These are phyloP conservation scores for Lonchura striata DNA, from an alignment of 2,113 vertebrate species.

Conservation along the genomic window DNA sequence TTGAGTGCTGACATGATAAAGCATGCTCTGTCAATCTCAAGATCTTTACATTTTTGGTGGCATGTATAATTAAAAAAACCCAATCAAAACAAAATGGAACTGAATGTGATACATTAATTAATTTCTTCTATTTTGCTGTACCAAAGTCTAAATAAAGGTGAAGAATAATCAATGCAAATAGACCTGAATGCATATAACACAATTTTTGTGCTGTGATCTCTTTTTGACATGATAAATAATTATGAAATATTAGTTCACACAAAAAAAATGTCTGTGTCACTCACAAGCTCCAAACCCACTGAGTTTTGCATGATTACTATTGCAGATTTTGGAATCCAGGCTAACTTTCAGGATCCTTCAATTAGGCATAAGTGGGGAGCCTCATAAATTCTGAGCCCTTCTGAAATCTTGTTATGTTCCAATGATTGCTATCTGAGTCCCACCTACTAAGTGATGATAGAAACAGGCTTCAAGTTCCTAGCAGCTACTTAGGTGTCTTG, in stretches of 20 bases:
- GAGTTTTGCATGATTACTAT: neutral
- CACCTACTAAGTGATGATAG: constrained; percentile 27
- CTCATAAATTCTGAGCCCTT: constrained; percentile 37
- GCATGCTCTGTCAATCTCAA: neutral
- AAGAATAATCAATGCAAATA: neutral
- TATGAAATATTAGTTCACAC: neutral
- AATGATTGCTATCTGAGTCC: neutral
- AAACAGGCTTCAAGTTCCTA: neutral
- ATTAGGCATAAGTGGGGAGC: neutral
- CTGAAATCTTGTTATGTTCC: neutral
- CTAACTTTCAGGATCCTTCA: neutral
- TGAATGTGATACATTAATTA: neutral
- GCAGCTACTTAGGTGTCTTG: neutral
- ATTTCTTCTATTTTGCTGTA: neutral
- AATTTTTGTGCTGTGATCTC: neutral
- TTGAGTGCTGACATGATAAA: neutral
- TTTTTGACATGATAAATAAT: neutral
- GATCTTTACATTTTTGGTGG: neutral
- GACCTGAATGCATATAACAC: neutral
- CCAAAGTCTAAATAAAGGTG: neutral
- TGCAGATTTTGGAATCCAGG: neutral
- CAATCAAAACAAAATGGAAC: neutral
- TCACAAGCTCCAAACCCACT: neutral
- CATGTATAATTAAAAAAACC: neutral
- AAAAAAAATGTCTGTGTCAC: neutral